Evolutionary conservation across 2,797 vertebrate species (phyloP), one percentile per base, ranked within the genome.

Genomic region (Limnodromus scolopaceus): DNA sequence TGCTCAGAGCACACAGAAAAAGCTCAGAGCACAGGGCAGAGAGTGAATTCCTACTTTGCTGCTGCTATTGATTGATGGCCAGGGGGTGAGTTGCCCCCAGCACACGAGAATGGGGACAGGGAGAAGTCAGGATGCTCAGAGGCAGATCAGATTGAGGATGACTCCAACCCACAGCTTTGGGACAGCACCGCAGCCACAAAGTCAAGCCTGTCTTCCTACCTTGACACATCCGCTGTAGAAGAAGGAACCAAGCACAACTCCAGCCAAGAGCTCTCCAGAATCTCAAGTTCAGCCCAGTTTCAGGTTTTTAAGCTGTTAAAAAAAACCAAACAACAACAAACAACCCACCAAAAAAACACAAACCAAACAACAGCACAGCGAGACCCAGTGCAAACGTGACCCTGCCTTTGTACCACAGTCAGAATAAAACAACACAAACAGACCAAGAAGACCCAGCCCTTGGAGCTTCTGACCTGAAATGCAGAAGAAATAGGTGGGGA

Each of bases 391-490:
- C 48, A 91, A 78, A 5, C 3, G 8, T 8, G 8, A 77, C 87
- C 60, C 53, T 71, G 3, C 45, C n/a, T 87, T 84, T 76, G 32
- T 81, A 34, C 38, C 27, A 4, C 41, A 87, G 19, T 34, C 79
- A 94, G 82, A 85, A 64, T 36, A 54, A 58, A 91, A 20, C 41
- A 70, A 63, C 20, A 17, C 0, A 24, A 87, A 17, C 7, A 61
- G n/a, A 55, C 2, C 30, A 75, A 5, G 1, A 5, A 70, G 32
- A 87, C 32, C 38, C 53, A 90, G 14, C 24, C 28, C 61, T 90
- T 69, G 22, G 78, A 84, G 30, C 18, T 68, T 87, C 69, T 89
- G 58, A 86, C 87, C 84, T 75, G 45, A 95, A 90, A 92, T 38
- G 13, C 53, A 85, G 54, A 71, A 94, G 81, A 88, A 96, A 92